phyloP scores from a whole-genome alignment of 2,888 invertebrate species.

The Achlya flavicornis region DNA sequence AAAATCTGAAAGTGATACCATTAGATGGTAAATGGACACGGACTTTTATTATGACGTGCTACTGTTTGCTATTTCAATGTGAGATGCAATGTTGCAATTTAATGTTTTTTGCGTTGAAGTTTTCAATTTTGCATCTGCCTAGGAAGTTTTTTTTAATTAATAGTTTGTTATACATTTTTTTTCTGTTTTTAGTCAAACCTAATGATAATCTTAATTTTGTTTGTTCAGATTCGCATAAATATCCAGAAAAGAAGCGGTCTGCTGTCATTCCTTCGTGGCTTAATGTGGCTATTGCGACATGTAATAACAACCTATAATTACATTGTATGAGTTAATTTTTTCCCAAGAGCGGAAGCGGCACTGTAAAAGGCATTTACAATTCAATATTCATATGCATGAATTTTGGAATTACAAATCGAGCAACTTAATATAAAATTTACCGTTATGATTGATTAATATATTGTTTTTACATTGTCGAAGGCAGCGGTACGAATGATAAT shows the following conservation, averaged over 20 bases:
- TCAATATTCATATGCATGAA: constrained; percentile 13
- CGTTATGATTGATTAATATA: constrained; percentile 48
- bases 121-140: neutral
- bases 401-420: constrained; percentile 30
- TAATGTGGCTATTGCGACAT: neutral
- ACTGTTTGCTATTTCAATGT: neutral
- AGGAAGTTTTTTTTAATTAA: too few relatives aligned
- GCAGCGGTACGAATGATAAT: constrained; percentile 39
- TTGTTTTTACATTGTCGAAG: constrained; percentile 32
- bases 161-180: too few relatives aligned
- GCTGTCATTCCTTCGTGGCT: neutral
- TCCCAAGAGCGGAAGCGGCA: constrained; percentile 10
- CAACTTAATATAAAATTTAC: constrained; percentile 33
- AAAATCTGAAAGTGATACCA: constrained; percentile 53
- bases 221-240: neutral
- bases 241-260: too few relatives aligned
- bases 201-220: too few relatives aligned
- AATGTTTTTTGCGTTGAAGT: neutral
- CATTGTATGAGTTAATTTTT: constrained; percentile 14
- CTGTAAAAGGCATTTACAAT: constrained; percentile 11
- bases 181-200: too few relatives aligned
- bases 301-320: constrained; percentile 2
- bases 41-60: constrained; percentile 3
- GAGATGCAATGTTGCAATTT: neutral
- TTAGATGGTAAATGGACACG: constrained; percentile 26